Base-by-base conservation (phyloP, 2,113 vertebrate genomes). In the Bubalus kerabau region DNA sequence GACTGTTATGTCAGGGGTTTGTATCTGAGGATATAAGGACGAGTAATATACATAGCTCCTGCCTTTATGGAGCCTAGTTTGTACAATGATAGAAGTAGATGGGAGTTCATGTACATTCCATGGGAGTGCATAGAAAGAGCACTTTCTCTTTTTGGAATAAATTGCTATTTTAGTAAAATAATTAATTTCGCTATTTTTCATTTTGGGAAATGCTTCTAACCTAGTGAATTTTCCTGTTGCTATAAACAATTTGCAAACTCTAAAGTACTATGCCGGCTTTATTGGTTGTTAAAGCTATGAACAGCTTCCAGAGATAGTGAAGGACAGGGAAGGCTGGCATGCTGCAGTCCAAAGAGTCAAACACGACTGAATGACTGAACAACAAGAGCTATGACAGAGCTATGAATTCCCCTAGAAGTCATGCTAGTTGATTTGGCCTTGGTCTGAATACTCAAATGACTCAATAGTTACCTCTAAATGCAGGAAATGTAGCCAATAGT, bases 221-320 rank as follows among this genome's bases (percentile, higher is more conserved):
- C 74, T 76, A 90, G 5, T 88, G 81, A 57, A 74, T 92, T 62
- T 97, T 96, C 59, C 64, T 94, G 4, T 96, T 96, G 71, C 89
- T 88, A 52, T 89, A 97, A 97, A 88, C 57, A 71, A 10, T 85
- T 94, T 91, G 32, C n/a, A 94, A 74, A 74, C 40, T 81, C 80
- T 57, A 19, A 96, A 94, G 57, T 48, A 57, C 59, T 71, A 23
- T 11, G 15, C 36, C 74, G 87, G n/a, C 24, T 87, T 92, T 88
- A 91, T 91, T 88, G 94, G 59, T 96, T 97, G 84, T 95, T 97
- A 64, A 8, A 87, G 76, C 81, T 94, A 6, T 96, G 82, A 89
- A 74, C n/a, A 74, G 36, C 67, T 40, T 74, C 19, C 2, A 36
- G 67, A 74, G 67, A 40, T 40, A 36, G 10, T 74, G 36, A 74